Percentiles rank a stretch among this genome's conserved stretches.
phyloP scores from a whole-genome alignment of 2,888 invertebrate genomes.

The Pyrrhopygopsis socrates region DNA sequence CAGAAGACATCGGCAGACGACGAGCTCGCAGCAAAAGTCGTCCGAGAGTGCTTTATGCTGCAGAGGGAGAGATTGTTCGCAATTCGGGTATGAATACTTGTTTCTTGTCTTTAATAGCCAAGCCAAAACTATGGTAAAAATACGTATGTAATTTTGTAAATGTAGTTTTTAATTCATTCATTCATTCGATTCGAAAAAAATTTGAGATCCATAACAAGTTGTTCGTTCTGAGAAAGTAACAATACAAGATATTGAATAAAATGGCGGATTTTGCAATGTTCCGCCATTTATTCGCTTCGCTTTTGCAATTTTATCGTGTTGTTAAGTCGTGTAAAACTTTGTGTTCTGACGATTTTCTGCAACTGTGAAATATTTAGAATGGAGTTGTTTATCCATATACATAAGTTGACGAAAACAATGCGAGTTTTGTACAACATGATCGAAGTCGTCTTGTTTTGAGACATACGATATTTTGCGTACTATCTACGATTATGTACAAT shows the following conservation, averaged over 20 bases:
- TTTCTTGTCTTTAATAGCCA: too few relatives aligned
- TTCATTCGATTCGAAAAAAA: too few relatives aligned
- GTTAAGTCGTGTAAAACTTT: conserved; percentile 59
- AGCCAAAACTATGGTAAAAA: conserved; percentile 41
- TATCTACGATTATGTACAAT: too few relatives aligned
- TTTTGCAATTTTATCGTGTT: conserved; percentile 75
- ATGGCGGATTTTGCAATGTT: conserved; percentile 80
- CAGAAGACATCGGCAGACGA: conserved; percentile 92
- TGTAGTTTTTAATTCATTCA: too few relatives aligned
- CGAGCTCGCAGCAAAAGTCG: conserved; percentile 98
- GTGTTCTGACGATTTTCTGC: conserved; percentile 15
- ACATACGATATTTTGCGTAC: background rate
- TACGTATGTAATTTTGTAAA: too few relatives aligned
- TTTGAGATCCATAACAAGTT: too few relatives aligned
- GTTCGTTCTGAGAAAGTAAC: conserved; percentile 59
- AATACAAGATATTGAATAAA: conserved; percentile 86
- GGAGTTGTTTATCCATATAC: conserved; percentile 22
- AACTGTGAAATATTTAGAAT: conserved; percentile 28
- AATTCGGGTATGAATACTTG: too few relatives aligned
- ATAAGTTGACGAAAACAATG: background rate
- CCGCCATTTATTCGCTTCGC: conserved; percentile 78
- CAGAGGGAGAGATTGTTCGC: conserved; percentile 98
- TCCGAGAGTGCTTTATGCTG: conserved; percentile 98
- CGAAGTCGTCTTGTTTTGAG: too few relatives aligned
- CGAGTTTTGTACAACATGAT: too few relatives aligned